phyloP scores from a whole-genome alignment of 2,113 vertebrate species.

The Apteryx mantelli region DNA sequence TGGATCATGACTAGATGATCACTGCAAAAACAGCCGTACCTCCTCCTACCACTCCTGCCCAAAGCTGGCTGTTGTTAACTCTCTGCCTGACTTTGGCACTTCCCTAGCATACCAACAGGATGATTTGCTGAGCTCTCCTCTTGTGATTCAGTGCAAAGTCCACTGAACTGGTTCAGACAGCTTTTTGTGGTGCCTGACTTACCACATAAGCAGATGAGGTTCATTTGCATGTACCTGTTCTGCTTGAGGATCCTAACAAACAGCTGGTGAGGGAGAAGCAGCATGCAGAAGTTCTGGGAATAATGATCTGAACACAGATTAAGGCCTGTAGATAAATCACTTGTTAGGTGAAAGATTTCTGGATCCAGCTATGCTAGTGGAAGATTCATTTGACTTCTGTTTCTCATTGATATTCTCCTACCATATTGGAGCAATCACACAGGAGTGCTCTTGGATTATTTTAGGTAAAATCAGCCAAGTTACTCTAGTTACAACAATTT shows the following conservation, averaged over 20 bases:
- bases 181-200: neutral
- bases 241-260: neutral
- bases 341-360: neutral
- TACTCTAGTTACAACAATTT: neutral
- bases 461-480: neutral
- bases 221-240: neutral
- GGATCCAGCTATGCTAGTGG: neutral
- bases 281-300: neutral
- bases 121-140: neutral
- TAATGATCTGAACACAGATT: neutral
- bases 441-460: neutral
- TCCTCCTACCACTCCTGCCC: neutral
- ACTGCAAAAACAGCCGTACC: neutral
- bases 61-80: neutral
- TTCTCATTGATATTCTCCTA: fast-evolving
- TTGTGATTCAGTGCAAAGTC: neutral
- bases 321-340: neutral
- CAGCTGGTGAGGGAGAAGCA: neutral
- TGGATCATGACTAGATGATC: neutral
- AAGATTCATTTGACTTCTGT: neutral
- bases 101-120: neutral
- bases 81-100: neutral
- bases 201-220: fast-evolving
- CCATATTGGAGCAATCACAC: fast-evolving
- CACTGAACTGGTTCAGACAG: neutral